Evolutionary conservation across 37 sponge, comb jelly and placozoan species (phyloP), one percentile per base, ranked within the genome.

Genomic region (Beroe ovata): DNA sequence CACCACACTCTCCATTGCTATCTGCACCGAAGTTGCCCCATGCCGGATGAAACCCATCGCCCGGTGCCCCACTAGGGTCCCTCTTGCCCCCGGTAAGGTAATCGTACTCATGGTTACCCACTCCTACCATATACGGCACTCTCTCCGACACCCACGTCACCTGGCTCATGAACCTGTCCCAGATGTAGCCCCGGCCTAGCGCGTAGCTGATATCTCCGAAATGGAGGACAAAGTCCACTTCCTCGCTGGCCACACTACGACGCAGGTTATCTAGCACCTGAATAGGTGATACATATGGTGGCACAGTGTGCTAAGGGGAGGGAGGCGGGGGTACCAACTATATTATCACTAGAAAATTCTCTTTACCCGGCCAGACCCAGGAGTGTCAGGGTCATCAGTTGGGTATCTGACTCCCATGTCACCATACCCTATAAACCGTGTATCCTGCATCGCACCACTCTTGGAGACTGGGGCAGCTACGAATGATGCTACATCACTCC

Each of bases 131-230:
- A 58, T 77, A 77, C 23, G 84, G 84, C 11, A 77, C 58, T n/a
- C 21, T 23, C 54, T 47, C 59, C 3, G 84, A 11, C 22, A 77
- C 47, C 16, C 47, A 21, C 3, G 42, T 22, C 84, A 77, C 41
- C 29, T 77, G 84, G 8, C 58, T 41, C 84, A 77, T 77, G 84
- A 77, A 77, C 84, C 41, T 47, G 33, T 77, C 84, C 84, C 84
- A 77, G 29, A 77, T 77, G 59, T 77, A 77, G 19, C 64, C 64
- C 39, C 62, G 0, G 0, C 94, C 92, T 21, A 88, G 32, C 19
- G 91, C 95, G 61, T 92, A 94, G 88, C 92, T 92, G 62, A 94
- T 92, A 89, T 94, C 95, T 58, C 95, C 95, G 62, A 94, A 93
- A 89, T 94, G 95, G 18, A 94, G 90, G 42, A 94, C 90, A 38